Conservation (phyloP, 2,888 invertebrate genomes). For the Adelognathus sp. region DNA sequence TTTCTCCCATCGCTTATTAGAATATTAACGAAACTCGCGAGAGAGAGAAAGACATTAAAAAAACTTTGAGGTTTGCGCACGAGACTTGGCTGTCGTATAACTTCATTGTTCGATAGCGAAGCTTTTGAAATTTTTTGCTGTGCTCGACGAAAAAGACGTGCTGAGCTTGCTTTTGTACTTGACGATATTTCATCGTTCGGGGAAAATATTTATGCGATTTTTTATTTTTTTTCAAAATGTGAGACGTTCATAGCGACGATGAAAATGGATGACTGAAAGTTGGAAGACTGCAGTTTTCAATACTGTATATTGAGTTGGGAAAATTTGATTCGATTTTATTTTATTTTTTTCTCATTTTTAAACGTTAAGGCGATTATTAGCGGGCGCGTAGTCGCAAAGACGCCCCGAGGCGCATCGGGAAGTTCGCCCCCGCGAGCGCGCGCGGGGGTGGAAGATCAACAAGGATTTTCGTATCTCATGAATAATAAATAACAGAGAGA, state of each 20-base stretch:
- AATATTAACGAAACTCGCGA: constrained; percentile 30
- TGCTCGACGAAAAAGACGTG: background rate
- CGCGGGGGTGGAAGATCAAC: constrained; percentile 48
- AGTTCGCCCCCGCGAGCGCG: constrained; percentile 24
- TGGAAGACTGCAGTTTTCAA: constrained; percentile 37
- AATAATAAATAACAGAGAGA: constrained; percentile 58
- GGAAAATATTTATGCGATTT: background rate
- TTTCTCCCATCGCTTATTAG: background rate
- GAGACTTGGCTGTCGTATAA: background rate
- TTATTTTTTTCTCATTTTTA: background rate
- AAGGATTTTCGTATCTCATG: constrained; percentile 58
- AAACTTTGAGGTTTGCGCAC: background rate
- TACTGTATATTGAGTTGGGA: background rate
- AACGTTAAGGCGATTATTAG: constrained; percentile 37
- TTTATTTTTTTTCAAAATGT: background rate
- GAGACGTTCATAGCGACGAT: background rate
- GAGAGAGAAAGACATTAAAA: no score
- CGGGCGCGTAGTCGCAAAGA: constrained; percentile 15
- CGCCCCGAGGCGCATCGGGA: constrained; percentile 9
- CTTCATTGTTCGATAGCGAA: constrained; percentile 6
- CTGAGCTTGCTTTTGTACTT: background rate
- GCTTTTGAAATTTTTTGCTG: background rate
- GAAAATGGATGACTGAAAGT: constrained; percentile 7
- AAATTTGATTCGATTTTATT: background rate
- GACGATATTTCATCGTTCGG: background rate